Percentiles rank a stretch among this genome's conserved stretches.
Conservation (phyloP, 2,113 vertebrate species). For the Trachemys scripta region DNA sequence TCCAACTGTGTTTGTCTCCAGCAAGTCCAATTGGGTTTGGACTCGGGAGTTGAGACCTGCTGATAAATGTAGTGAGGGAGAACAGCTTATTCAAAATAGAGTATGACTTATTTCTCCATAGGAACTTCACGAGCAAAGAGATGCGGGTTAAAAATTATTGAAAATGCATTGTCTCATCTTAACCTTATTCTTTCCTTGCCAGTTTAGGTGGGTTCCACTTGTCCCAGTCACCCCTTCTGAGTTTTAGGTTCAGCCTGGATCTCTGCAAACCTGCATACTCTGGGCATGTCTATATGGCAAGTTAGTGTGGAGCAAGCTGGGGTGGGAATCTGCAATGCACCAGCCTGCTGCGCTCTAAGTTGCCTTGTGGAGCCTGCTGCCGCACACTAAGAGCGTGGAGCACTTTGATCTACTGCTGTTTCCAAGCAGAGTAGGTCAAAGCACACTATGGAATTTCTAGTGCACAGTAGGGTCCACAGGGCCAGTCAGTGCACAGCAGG, state of each 20-base stretch:
- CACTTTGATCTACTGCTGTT: too few species aligned
- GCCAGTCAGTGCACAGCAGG: neutral
- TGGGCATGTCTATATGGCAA: neutral
- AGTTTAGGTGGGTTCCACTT: neutral
- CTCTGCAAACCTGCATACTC: neutral
- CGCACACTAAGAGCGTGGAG: neutral
- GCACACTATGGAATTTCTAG: neutral
- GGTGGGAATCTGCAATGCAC: neutral
- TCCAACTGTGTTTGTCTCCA: neutral
- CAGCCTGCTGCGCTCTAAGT: neutral
- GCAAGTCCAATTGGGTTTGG: neutral
- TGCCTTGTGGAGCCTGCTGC: too few species aligned
- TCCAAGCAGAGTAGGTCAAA: neutral
- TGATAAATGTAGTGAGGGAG: neutral
- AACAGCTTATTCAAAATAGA: neutral
- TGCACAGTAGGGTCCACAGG: neutral
- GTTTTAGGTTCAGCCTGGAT: neutral
- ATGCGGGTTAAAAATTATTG: neutral
- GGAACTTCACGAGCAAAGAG: neutral
- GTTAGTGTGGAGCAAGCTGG: neutral
- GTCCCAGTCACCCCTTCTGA: neutral
- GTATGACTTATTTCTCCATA: neutral
- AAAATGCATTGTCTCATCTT: neutral
- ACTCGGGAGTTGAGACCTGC: neutral
- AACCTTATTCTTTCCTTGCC: neutral